These are phyloP conservation scores for Auanema freiburgensis DNA, from an alignment of 2,888 invertebrate genomes.

Conservation along the genomic window DNA sequence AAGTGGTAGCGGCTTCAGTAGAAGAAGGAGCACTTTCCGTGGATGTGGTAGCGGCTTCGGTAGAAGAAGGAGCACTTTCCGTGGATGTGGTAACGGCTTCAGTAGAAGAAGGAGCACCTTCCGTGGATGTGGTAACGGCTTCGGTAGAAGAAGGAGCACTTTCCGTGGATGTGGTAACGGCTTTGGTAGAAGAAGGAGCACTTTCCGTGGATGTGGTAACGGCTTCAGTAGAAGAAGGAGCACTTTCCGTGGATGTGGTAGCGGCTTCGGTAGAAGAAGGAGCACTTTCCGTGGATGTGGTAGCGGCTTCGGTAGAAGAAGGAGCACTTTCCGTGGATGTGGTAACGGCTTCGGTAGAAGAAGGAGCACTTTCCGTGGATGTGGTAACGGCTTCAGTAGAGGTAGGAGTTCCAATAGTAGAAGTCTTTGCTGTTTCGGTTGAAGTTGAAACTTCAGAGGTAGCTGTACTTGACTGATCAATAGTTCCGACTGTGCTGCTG, in stretches of 20 bases:
- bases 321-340: conserved; percentile 5
- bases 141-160: conserved; percentile 6
- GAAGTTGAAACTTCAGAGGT: background rate
- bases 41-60: background rate
- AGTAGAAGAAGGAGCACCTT: background rate
- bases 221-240: background rate
- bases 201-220: conserved; percentile 4
- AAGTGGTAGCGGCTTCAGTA: background rate
- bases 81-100: conserved; percentile 3
- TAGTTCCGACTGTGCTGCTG: background rate
- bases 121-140: conserved; percentile 9
- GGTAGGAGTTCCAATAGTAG: background rate
- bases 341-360: conserved; percentile 1
- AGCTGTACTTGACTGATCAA: background rate
- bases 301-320: conserved; percentile 3
- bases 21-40: too few relatives aligned
- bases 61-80: conserved; percentile 4
- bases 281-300: conserved; percentile 7
- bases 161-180: background rate
- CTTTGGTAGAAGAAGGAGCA: background rate
- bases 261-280: too few relatives aligned
- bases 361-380: conserved; percentile 5
- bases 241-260: conserved; percentile 8
- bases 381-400: background rate
- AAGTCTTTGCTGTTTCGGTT: background rate